Percentiles rank a stretch among this genome's conserved stretches.
These are phyloP conservation scores for Pardosa pseudoannulata DNA, from an alignment of 2,888 invertebrate genomes.

Conservation along the genomic window DNA sequence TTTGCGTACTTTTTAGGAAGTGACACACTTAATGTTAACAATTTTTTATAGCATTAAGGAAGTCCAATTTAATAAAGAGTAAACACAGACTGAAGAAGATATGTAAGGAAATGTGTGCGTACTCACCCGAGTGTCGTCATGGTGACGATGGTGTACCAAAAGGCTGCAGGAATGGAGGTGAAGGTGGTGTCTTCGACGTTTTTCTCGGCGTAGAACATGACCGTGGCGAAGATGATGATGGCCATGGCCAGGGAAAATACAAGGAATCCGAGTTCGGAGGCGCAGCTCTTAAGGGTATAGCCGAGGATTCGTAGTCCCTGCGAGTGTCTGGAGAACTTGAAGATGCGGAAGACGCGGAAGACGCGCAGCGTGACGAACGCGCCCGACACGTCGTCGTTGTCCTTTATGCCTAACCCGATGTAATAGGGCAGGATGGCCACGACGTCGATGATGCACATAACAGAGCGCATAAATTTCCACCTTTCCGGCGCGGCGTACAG, in stretches of 20 bases:
- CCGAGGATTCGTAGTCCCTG: conserved; percentile 98
- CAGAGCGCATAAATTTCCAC: conserved; percentile 97
- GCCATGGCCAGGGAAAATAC: conserved; percentile 99
- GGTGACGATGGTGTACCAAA: conserved; percentile 99
- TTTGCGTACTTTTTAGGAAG: too few relatives aligned
- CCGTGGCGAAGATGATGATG: conserved; percentile 99
- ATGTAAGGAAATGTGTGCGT: not conserved
- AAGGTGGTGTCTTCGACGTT: conserved; percentile 97
- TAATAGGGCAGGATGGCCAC: conserved; percentile 99
- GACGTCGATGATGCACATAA: conserved; percentile 99
- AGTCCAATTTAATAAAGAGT: too few relatives aligned
- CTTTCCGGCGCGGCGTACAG: conserved; percentile 99
- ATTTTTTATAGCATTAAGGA: too few relatives aligned
- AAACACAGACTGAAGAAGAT: too few relatives aligned
- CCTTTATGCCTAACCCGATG: conserved; percentile 97
- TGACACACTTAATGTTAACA: too few relatives aligned
- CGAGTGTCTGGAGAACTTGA: conserved; percentile 99
- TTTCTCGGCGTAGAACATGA: conserved; percentile 99
- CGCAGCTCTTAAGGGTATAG: conserved; percentile 99
- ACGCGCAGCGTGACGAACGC: conserved; percentile 99
- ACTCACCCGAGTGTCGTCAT: conserved; percentile 99
- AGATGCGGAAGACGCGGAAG: conserved; percentile 99
- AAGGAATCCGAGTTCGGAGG: conserved; percentile 98
- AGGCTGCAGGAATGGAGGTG: conserved; percentile 99
- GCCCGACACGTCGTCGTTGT: conserved; percentile 98